A percentile compares a stretch with the other conserved stretches of the same genome.
Evolutionary conservation across 2,797 vertebrate genomes (phyloP).

Genomic region (Pantherophis alleghaniensis): DNA sequence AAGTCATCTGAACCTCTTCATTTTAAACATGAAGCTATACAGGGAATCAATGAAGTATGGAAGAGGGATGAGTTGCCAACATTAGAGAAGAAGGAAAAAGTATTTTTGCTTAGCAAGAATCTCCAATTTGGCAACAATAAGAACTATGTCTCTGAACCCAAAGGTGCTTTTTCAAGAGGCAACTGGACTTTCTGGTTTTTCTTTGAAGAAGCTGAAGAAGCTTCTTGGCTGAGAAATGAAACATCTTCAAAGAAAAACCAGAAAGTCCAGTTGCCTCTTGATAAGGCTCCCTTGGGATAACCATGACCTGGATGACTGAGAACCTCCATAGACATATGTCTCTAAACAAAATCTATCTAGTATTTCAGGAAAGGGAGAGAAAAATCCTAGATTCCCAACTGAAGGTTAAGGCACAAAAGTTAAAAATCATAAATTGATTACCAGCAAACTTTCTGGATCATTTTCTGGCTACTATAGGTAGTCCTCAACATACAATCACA

Average conservation of each 20-base stretch:
- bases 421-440: background rate
- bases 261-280: too few species aligned
- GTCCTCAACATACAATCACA: background rate
- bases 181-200: too few species aligned
- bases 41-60: background rate
- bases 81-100: background rate
- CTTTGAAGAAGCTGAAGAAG: too few species aligned
- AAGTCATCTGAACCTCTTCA: background rate
- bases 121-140: background rate
- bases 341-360: background rate
- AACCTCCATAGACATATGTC: background rate
- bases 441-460: background rate
- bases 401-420: background rate
- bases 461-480: background rate
- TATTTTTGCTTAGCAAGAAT: background rate
- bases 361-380: background rate
- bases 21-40: background rate
- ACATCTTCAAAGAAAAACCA: too few species aligned
- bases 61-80: background rate
- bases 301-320: too few species aligned
- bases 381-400: background rate
- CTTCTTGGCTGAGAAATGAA: too few species aligned
- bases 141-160: background rate
- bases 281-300: too few species aligned
- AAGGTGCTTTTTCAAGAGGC: too few species aligned